These are phyloP conservation scores for Arnoldichthys spilopterus DNA, from an alignment of 2,797 vertebrate species.

Conservation along the genomic window DNA sequence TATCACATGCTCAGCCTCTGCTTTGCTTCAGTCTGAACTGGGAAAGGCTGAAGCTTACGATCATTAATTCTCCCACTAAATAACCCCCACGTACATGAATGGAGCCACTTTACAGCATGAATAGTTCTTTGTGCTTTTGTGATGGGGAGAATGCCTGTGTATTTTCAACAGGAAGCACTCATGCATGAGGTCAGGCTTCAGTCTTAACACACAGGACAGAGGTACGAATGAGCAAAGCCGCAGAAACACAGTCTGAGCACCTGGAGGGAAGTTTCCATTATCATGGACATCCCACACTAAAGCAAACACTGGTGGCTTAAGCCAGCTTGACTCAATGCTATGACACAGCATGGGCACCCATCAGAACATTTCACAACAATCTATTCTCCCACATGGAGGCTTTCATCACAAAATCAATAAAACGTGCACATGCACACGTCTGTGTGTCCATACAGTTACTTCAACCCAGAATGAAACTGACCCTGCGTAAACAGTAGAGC, in stretches of 20 bases:
- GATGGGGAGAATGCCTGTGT: slow-evolving; percentile 65
- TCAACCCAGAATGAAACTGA: neutral
- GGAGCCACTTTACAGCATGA: slow-evolving; percentile 75
- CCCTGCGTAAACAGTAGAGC: neutral
- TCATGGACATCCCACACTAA: slow-evolving; percentile 35
- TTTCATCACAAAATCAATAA: neutral
- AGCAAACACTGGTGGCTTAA: slow-evolving; percentile 39
- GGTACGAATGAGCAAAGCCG: slow-evolving; percentile 61
- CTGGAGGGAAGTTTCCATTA: slow-evolving; percentile 29
- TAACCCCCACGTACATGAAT: slow-evolving; percentile 77
- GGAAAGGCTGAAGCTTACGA: slow-evolving; percentile 78
- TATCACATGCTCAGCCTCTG: slow-evolving; percentile 58
- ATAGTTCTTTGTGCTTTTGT: slow-evolving; percentile 77
- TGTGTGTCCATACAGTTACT: neutral
- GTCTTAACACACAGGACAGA: slow-evolving; percentile 63
- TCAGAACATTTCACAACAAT: slow-evolving; percentile 16
- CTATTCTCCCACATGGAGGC: neutral
- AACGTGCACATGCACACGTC: neutral
- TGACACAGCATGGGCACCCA: slow-evolving; percentile 17
- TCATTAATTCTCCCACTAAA: slow-evolving; percentile 77
- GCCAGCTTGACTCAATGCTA: slow-evolving; percentile 22
- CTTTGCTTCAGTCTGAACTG: slow-evolving; percentile 72
- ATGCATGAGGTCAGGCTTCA: slow-evolving; percentile 77
- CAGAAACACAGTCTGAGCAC: slow-evolving; percentile 26
- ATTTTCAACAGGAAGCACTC: slow-evolving; percentile 72